Evolutionary conservation across 2,888 invertebrate genomes (phyloP).

Genomic region (Eledone cirrhosa): DNA sequence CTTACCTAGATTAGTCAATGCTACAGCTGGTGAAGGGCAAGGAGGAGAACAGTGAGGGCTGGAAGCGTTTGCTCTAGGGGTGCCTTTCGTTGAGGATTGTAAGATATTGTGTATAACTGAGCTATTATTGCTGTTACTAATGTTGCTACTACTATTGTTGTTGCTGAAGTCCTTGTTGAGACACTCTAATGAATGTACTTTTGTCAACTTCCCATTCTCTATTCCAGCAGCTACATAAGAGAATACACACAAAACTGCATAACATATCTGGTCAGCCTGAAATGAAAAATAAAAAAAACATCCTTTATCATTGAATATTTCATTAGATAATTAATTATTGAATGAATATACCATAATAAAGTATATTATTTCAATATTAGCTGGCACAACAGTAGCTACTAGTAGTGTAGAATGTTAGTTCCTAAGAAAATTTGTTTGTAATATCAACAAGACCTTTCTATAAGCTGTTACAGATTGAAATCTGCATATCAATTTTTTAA

Average conservation of each 20-base stretch:
- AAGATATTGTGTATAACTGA: not conserved
- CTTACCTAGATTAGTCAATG: too few species aligned
- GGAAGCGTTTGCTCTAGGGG: not conserved
- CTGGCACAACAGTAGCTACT: not conserved
- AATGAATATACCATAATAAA: not conserved
- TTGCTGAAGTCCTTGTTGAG: not conserved
- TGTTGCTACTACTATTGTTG: not conserved
- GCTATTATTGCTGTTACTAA: not conserved
- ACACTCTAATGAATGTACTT: not conserved
- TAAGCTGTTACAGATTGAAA: too few species aligned
- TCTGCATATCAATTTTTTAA: too few species aligned
- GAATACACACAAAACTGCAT: constrained; percentile 98
- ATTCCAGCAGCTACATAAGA: constrained; percentile 90
- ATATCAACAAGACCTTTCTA: too few species aligned
- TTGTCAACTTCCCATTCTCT: constrained; percentile 47
- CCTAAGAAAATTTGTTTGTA: too few species aligned
- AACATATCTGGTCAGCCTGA: constrained; percentile 98
- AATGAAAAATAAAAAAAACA: constrained; percentile 36
- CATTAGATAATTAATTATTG: not conserved
- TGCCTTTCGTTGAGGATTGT: too few species aligned
- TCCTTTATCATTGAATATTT: not conserved
- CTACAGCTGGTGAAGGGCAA: too few species aligned
- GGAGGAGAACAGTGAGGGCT: not conserved
- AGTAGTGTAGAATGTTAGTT: too few species aligned
- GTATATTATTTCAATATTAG: not conserved